Evolutionary conservation across 1,140 invertebrate species (phyloP).

Genomic region (Drosophila pseudoobscura): DNA sequence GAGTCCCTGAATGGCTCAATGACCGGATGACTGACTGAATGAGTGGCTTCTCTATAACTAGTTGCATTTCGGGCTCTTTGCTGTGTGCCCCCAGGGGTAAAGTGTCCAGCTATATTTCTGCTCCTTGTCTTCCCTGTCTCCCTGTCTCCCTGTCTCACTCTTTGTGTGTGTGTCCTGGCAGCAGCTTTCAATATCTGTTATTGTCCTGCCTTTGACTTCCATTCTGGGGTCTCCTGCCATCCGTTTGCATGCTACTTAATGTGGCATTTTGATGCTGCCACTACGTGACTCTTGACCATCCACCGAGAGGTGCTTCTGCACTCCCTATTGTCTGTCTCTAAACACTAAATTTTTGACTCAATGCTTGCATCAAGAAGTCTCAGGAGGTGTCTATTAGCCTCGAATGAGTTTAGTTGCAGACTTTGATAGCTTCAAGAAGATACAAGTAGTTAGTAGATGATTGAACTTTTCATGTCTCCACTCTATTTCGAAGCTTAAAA

Average conservation of each 20-base stretch:
- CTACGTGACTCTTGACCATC: conserved; percentile 54
- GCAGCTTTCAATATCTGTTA: conserved; percentile 64
- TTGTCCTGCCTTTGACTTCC: conserved; percentile 59
- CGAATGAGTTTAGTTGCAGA: too few species aligned
- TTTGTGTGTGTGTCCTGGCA: conserved; percentile 24
- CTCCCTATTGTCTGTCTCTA: conserved; percentile 2
- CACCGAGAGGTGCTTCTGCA: conserved; percentile 18
- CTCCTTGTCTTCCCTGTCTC: not conserved
- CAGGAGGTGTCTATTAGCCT: too few species aligned
- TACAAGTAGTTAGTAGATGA: too few species aligned
- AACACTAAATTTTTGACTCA: too few species aligned
- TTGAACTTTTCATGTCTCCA: too few species aligned
- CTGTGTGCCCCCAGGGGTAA: conserved; percentile 11
- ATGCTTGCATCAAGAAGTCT: too few species aligned
- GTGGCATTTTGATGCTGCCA: conserved; percentile 52
- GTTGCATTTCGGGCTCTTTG: conserved; percentile 49
- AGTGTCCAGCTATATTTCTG: conserved; percentile 24
- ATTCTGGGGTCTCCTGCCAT: conserved; percentile 16
- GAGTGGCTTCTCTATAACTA: conserved; percentile 23
- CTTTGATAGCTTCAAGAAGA: too few species aligned
- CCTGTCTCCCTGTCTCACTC: not conserved
- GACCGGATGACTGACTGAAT: conserved; percentile 13
- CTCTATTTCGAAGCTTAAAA: too few species aligned
- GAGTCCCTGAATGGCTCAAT: not conserved
- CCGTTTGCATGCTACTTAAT: conserved; percentile 73